Conservation (phyloP, 2,113 vertebrate species). For the zebrafish (Danio rerio) region DNA sequence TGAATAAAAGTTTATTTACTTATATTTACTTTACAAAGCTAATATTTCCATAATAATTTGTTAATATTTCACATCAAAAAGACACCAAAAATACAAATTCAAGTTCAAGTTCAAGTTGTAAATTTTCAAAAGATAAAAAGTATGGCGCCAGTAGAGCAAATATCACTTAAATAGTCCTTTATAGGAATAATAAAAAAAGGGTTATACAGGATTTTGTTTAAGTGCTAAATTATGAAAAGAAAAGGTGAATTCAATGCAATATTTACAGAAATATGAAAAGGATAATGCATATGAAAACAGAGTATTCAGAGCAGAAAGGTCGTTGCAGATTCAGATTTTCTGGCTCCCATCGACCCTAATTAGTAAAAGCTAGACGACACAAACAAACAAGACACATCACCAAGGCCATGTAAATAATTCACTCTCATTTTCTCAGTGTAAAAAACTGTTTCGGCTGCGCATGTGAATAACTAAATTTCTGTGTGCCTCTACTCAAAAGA, state of each 20-base stretch:
- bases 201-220: neutral
- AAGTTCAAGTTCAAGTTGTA: neutral
- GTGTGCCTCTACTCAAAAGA: neutral
- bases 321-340: constrained; percentile 37
- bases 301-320: constrained; percentile 7
- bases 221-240: neutral
- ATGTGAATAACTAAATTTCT: neutral
- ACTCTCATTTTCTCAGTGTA: constrained; percentile 7
- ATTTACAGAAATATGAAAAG: neutral
- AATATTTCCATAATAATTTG: no score
- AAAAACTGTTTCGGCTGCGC: neutral
- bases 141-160: neutral
- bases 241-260: neutral
- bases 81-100: neutral
- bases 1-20: no score
- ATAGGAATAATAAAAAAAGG: neutral
- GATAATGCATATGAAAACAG: neutral
- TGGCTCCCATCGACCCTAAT: constrained; percentile 35
- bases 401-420: constrained; percentile 52
- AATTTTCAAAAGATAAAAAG: neutral
- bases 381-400: constrained; percentile 24
- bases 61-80: neutral
- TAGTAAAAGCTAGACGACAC: constrained; percentile 13
- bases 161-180: neutral
- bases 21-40: no score